Percentiles rank a stretch among this genome's conserved stretches.
Conservation (phyloP, 1,140 invertebrate genomes). For the Heliconius congener region DNA sequence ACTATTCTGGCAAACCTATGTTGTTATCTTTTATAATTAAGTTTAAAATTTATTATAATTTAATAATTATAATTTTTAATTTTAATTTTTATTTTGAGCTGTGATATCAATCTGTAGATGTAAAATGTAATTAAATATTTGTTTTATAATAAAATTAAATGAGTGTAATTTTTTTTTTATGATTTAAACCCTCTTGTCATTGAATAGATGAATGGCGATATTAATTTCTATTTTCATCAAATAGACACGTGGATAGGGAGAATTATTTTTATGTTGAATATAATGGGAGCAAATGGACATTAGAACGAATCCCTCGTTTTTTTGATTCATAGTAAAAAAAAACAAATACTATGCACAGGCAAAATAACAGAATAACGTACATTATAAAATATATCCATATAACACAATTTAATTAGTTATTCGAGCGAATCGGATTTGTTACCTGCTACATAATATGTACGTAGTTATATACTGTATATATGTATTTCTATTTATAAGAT, state of each 20-base stretch:
- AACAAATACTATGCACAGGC: too few relatives aligned
- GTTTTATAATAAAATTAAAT: not conserved
- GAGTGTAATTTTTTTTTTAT: not conserved
- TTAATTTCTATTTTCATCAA: not conserved
- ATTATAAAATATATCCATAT: too few relatives aligned
- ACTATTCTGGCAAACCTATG: not conserved
- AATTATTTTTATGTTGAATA: not conserved
- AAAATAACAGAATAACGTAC: not conserved
- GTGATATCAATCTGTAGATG: conserved; percentile 5
- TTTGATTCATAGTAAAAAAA: too few relatives aligned
- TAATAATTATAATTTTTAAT: too few relatives aligned
- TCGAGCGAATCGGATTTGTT: not conserved
- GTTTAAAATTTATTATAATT: not conserved
- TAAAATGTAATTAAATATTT: not conserved
- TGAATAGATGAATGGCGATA: not conserved
- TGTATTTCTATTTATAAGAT: not conserved
- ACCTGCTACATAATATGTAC: not conserved
- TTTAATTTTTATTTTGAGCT: not conserved
- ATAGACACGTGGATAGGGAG: conserved; percentile 3
- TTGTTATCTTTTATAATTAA: not conserved
- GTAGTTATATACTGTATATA: not conserved
- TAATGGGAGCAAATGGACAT: not conserved
- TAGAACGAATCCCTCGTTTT: not conserved
- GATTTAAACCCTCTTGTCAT: not conserved
- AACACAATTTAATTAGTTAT: not conserved